Percentiles rank a stretch among this genome's conserved stretches.
Conservation (phyloP, 2,888 invertebrate species). For the Lymantria dispar region DNA sequence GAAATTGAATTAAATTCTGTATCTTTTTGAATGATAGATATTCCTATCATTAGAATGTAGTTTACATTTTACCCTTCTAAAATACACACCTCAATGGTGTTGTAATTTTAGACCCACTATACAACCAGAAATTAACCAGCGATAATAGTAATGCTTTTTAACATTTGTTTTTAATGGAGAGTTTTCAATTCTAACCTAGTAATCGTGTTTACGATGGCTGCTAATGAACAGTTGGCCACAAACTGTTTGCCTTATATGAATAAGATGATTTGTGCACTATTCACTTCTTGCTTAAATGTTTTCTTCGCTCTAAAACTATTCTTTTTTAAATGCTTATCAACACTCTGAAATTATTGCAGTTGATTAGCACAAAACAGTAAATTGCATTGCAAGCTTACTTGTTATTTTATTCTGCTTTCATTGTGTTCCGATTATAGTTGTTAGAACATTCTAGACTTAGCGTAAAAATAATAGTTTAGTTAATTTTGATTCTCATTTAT, state of each 20-base stretch:
- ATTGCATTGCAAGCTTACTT: conserved; percentile 47
- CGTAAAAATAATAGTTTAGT: background rate
- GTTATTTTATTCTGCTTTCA: conserved; percentile 26
- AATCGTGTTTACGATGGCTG: background rate
- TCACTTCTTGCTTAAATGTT: conserved; percentile 7
- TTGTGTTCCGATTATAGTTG: conserved; percentile 31
- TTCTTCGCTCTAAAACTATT: conserved; percentile 6
- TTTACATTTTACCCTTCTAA: too few species aligned
- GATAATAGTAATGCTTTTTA: background rate
- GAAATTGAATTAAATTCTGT: too few species aligned
- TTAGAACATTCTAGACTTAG: background rate
- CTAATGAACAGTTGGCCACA: background rate
- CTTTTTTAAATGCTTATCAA: conserved; percentile 1
- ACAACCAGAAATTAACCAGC: too few species aligned
- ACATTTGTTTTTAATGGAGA: background rate
- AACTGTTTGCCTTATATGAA: background rate
- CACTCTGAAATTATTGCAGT: conserved; percentile 11
- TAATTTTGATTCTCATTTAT: too few species aligned
- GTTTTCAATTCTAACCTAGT: background rate
- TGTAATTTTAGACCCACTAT: too few species aligned
- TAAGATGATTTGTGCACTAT: background rate
- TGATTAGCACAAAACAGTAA: conserved; percentile 37
- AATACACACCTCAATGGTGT: too few species aligned
- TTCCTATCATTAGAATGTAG: too few species aligned
- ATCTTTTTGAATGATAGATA: too few species aligned